Conservation (phyloP, 2,113 vertebrate genomes). For the human region GRCh38 chr15:66647501-66648000, state of each 20-base stretch:
- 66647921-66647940: background rate
- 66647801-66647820: background rate
- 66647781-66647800: no score
- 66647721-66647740: conserved; percentile 29
- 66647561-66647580: conserved; percentile 65
- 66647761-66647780: background rate
- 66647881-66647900: background rate
- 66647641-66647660: conserved; percentile 77
- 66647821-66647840: background rate
- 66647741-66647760: background rate
- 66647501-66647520: conserved; percentile 69
- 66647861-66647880: background rate
- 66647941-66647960: background rate
- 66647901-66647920: background rate
- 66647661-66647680: conserved; percentile 26
- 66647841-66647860: background rate
- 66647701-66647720: background rate
- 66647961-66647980: background rate
- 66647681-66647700: background rate
- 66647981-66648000: background rate
- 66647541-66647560: conserved; percentile 78
- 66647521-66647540: conserved; percentile 78
- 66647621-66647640: conserved; percentile 72
- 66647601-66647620: conserved; percentile 76
- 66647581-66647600: conserved; percentile 79